phyloP scores from a whole-genome alignment of 2,888 invertebrate genomes.

The Noctua pronuba region DNA sequence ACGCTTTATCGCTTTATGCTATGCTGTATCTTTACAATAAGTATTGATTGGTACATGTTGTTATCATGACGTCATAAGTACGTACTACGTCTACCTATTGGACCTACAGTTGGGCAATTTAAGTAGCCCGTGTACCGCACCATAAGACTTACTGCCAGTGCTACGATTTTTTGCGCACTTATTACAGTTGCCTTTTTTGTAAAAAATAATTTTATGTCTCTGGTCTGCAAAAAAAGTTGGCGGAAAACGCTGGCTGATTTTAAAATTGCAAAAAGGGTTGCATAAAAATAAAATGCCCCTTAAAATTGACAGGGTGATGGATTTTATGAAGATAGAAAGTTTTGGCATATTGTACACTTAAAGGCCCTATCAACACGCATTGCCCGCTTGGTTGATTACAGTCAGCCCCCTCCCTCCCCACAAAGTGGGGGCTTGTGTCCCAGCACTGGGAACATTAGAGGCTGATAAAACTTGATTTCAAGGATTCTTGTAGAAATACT shows the following conservation, averaged over 20 bases:
- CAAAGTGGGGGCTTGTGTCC: background rate
- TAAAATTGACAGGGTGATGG: conserved; percentile 39
- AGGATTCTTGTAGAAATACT: conserved; percentile 13
- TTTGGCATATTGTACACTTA: background rate
- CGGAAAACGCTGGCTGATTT: conserved; percentile 5
- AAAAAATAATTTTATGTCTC: conserved; percentile 32
- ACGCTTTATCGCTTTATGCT: background rate
- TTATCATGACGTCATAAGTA: background rate
- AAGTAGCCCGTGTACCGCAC: conserved; percentile 30
- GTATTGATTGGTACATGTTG: background rate
- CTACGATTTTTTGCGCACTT: conserved; percentile 39
- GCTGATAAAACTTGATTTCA: background rate
- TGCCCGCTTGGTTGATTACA: background rate
- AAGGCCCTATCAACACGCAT: background rate
- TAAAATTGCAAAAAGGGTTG: conserved; percentile 15
- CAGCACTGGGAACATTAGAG: background rate
- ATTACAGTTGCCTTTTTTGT: conserved; percentile 49
- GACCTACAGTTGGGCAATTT: background rate
- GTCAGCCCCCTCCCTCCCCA: background rate
- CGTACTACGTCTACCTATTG: background rate
- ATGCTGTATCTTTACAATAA: background rate
- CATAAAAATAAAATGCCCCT: conserved; percentile 23
- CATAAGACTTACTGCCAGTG: conserved; percentile 16
- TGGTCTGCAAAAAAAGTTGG: conserved; percentile 22
- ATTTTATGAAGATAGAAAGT: conserved; percentile 32